Conservation (phyloP, 2,888 invertebrate genomes). For the Ophion slaviceki region DNA sequence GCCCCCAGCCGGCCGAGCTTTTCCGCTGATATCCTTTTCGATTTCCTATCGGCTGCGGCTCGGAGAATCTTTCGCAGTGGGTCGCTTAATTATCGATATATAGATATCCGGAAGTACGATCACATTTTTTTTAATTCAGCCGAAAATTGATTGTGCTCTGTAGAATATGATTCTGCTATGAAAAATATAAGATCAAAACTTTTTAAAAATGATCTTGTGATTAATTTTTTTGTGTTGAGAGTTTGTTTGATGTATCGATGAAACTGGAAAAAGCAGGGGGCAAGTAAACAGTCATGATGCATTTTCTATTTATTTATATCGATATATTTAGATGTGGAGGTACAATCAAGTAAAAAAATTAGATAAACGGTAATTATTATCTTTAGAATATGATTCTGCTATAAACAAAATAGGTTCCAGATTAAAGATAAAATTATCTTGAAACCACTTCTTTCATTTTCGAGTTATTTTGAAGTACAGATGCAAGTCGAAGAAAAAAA, state of each 20-base stretch:
- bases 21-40: conserved; percentile 1
- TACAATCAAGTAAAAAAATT: too few relatives aligned
- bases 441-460: neutral
- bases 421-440: neutral
- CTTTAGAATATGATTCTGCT: too few relatives aligned
- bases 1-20: neutral
- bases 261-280: neutral
- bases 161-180: neutral
- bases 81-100: neutral
- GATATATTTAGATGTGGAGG: too few relatives aligned
- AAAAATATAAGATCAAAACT: neutral
- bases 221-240: neutral
- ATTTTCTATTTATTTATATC: too few relatives aligned
- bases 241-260: neutral
- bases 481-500: neutral
- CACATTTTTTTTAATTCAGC: neutral
- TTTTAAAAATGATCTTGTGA: neutral
- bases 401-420: too few relatives aligned
- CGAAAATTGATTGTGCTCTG: neutral
- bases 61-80: neutral
- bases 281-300: too few relatives aligned
- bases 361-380: too few relatives aligned
- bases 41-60: neutral
- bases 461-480: neutral
- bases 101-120: neutral